Base-by-base conservation (phyloP, 92 coral and sea anemone species). In the Epizoanthus scotinus region DNA sequence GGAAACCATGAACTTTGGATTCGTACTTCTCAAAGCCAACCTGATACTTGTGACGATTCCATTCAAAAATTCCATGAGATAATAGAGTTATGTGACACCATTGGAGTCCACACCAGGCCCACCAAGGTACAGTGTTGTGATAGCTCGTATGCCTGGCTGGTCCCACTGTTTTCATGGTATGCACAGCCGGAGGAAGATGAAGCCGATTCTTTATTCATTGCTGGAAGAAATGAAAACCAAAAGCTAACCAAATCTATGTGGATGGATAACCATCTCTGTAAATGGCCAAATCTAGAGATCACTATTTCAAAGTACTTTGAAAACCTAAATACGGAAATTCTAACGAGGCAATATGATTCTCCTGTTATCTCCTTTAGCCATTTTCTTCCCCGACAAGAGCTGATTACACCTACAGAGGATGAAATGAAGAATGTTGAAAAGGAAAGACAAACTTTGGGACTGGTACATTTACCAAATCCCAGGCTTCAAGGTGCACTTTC, bases 1-100 rank as follows among this genome's bases (percentile, higher is more conserved):
- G 95, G 95, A 21, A 91, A 91, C 62, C 95, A 91, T 80, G 95
- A 91, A 31, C 84, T 91, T 10, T 91, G 95, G 95, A 50, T 91
- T 21, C 79, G 90, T 20, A 29, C 65, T 26, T 60, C 84, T 56
- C 78, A 59, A 21, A 75, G 59, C 40, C 21, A 44, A 52, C 47
- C 60, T 1, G 36, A 65, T 29, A 42, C 53, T 10, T 71, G 71
- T 28, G 84, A 89, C 36, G 73, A 86, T 69, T 91, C 95, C 31
- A 83, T 89, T 69, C 83, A 82, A 47, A 91, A 91, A 68, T 91
- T 91, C 59, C 78, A 86, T 47, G 82, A 78, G 14, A 81, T 91
- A 63, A 24, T 86, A n/a, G 82, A 75, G 57, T 34, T 91, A 28
- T 91, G 95, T 44, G 77, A 89, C 14, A 18, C 79, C 24, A 52